Conservation (phyloP, 2,113 vertebrate genomes). For the Aptenodytes patagonicus region DNA sequence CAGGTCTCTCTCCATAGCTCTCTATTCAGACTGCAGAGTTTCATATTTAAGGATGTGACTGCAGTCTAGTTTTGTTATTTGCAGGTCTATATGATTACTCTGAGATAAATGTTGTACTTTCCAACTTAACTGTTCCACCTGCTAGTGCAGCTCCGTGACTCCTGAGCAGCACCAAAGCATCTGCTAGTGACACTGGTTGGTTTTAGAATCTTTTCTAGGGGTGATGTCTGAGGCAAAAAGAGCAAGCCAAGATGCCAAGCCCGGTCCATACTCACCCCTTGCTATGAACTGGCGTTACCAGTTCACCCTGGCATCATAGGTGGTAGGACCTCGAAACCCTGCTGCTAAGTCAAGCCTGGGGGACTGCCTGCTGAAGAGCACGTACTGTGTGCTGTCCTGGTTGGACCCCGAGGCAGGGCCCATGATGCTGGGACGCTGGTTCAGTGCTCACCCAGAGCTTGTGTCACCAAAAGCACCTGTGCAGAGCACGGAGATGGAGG, state of each 20-base stretch:
- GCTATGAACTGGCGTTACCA: neutral
- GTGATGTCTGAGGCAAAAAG: neutral
- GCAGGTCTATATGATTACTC: neutral
- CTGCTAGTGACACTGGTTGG: neutral
- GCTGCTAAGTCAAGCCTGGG: neutral
- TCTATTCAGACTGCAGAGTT: neutral
- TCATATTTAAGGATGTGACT: neutral
- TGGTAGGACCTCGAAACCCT: neutral
- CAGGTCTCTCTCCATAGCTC: neutral
- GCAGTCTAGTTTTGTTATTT: neutral
- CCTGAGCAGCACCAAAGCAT: neutral
- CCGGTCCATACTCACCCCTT: neutral
- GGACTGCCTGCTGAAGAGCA: neutral
- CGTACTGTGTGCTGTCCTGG: neutral
- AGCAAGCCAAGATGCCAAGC: neutral
- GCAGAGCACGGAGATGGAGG: neutral
- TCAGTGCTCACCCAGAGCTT: neutral
- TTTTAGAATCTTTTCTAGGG: neutral
- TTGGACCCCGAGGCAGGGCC: neutral
- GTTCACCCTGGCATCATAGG: neutral
- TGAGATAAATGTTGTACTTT: neutral
- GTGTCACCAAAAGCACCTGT: neutral
- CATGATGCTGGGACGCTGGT: neutral
- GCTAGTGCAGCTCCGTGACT: neutral
- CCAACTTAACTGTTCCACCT: neutral